Base-by-base conservation (phyloP, 2,797 vertebrate species). In the Diplodus puntazzo region DNA sequence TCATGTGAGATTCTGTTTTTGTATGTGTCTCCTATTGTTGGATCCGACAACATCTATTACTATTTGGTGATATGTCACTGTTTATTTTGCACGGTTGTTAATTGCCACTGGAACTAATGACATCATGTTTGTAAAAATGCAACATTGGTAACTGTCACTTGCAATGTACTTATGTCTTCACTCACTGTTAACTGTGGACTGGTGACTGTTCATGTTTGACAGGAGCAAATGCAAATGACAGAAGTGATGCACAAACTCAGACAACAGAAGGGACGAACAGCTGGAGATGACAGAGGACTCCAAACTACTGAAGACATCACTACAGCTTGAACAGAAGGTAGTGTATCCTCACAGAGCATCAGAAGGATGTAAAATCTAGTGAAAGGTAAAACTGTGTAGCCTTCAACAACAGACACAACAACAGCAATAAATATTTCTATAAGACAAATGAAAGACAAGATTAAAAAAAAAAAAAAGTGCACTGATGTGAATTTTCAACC, bases 201-300 rank as follows among this genome's bases (percentile, higher is more conserved):
- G 23, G 20, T 53, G 54, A 75, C 54, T 62, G 80, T 30, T 65
- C 64, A 59, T 21, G 77, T 77, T 52, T 58, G 52, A 79, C 43
- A 42, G 46, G 61, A 79, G 75, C 45, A 27, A 82, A 79, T 50
- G 64, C 49, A 73, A 70, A 59, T 43, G 63, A 74, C 67, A 68
- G 46, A 77, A 54, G 69, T 49, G 72, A 81, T 60, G 64, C 8
- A 58, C 46, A 46, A 71, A 78, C 20, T 74, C 52, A 63, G 65
- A 14, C 12, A 6, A 73, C 73, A 83, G 84, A 73, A 4, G 69
- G 55, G 20, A 60, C 0, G 60, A 76, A 67, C 86, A 87, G 80
- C 82, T 88, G 82, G 74, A 82, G 69, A 72, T 17, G 60, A 85
- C 50, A 46, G 55, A 61, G 39, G 43, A 79, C 20, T 3, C 16